phyloP scores from a whole-genome alignment of 2,888 invertebrate genomes.

The Drosophila meridiana region DNA sequence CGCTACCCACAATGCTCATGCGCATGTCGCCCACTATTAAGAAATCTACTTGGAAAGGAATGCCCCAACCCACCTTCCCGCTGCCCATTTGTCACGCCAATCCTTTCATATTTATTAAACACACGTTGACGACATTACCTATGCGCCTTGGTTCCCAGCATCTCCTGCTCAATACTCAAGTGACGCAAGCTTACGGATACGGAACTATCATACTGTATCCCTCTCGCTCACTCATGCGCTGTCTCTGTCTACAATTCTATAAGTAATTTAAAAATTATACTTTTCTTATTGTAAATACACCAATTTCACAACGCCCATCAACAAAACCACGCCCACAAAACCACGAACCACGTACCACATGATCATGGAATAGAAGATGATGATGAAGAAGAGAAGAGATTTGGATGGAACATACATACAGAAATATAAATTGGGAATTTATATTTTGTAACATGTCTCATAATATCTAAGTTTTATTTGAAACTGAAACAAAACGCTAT shows the following conservation, averaged over 20 bases:
- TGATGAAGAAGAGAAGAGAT: slow-evolving; percentile 40
- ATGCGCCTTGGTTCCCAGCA: slow-evolving; percentile 1
- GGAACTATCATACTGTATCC: not conserved
- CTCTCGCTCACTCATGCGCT: slow-evolving; percentile 21
- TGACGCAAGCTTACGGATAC: slow-evolving; percentile 38
- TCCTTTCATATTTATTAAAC: slow-evolving; percentile 72
- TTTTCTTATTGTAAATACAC: slow-evolving; percentile 64
- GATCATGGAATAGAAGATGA: slow-evolving; percentile 22
- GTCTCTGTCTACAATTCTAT: slow-evolving; percentile 29
- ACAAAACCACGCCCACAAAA: slow-evolving; percentile 34
- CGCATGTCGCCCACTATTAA: slow-evolving; percentile 82
- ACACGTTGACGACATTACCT: slow-evolving; percentile 51
- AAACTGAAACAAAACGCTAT: slow-evolving; percentile 79
- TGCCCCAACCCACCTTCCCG: slow-evolving; percentile 26
- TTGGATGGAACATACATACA: slow-evolving; percentile 47
- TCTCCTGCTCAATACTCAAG: slow-evolving; percentile 75
- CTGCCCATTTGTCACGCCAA: slow-evolving; percentile 26
- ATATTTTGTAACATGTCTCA: slow-evolving; percentile 57
- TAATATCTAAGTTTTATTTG: slow-evolving; percentile 67
- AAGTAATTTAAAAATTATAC: not conserved
- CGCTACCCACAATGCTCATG: slow-evolving; percentile 81
- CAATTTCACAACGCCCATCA: slow-evolving; percentile 53
- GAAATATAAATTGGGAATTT: slow-evolving; percentile 56
- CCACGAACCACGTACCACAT: slow-evolving; percentile 6
- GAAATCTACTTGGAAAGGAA: slow-evolving; percentile 20